These are phyloP conservation scores for Oreochromis aureus DNA, from an alignment of 2,113 vertebrate genomes.

Conservation along the genomic window DNA sequence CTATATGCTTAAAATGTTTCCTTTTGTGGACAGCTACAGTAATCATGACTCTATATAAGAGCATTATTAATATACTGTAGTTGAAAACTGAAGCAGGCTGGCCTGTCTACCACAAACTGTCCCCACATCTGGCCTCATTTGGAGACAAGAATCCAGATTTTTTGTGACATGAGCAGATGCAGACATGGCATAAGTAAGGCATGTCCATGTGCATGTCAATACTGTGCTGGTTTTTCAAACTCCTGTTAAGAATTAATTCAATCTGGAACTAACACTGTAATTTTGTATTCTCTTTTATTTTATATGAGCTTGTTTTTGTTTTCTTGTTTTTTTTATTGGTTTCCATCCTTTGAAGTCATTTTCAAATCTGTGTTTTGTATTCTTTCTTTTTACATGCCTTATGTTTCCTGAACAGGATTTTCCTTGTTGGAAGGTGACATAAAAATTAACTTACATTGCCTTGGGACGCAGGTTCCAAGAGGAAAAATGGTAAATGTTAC, in stretches of 20 bases:
- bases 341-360: neutral
- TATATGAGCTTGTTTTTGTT: neutral
- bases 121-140: neutral
- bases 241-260: neutral
- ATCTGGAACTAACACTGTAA: neutral
- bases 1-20: neutral
- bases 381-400: neutral
- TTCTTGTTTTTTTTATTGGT: neutral
- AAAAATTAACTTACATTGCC: neutral
- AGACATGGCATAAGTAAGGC: neutral
- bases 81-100: neutral
- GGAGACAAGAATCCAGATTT: neutral
- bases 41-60: neutral
- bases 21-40: neutral
- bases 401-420: neutral
- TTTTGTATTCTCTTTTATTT: neutral
- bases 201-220: neutral
- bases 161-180: neutral
- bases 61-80: neutral
- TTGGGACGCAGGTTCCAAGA: neutral
- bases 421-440: neutral
- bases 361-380: neutral
- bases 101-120: neutral
- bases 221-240: neutral
- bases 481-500: neutral